A percentile compares a stretch with the other conserved stretches of the same genome.
Evolutionary conservation across 2,797 vertebrate genomes (phyloP).

Genomic region (Melanotaenia nigrans): DNA sequence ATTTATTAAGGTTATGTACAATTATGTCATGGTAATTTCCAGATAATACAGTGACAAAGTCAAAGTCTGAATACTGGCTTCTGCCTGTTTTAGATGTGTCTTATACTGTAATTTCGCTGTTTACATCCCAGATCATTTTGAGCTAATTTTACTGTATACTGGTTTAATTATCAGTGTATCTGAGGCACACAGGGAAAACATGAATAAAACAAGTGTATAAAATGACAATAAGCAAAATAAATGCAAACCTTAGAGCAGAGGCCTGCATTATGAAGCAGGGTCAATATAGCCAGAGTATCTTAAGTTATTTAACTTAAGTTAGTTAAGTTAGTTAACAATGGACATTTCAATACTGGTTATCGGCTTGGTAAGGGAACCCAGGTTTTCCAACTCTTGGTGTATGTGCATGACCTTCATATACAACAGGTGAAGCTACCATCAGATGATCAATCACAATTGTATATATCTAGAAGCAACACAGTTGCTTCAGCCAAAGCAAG

Average conservation of each 20-base stretch:
- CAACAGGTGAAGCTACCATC: background rate
- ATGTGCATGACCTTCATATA: background rate
- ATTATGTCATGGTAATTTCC: conserved; percentile 76
- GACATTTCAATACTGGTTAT: background rate
- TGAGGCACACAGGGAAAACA: conserved; percentile 85
- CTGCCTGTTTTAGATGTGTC: conserved; percentile 65
- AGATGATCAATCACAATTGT: background rate
- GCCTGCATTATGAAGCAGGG: background rate
- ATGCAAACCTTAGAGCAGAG: conserved; percentile 49
- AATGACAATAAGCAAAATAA: conserved; percentile 39
- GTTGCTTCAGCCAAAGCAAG: background rate
- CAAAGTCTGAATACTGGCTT: conserved; percentile 76
- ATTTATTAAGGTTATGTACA: conserved; percentile 85
- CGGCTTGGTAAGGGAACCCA: background rate
- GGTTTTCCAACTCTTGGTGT: background rate
- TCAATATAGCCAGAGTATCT: background rate
- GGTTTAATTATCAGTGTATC: conserved; percentile 82
- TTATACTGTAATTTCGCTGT: conserved; percentile 58
- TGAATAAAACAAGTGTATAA: conserved; percentile 79
- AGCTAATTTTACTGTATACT: conserved; percentile 64
- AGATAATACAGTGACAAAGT: conserved; percentile 77
- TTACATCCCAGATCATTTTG: conserved; percentile 47
- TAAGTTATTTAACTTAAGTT: no score
- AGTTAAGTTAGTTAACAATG: background rate
- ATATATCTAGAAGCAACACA: background rate